phyloP scores from a whole-genome alignment of 2,113 vertebrate genomes.

The Grammomys surdaster region DNA sequence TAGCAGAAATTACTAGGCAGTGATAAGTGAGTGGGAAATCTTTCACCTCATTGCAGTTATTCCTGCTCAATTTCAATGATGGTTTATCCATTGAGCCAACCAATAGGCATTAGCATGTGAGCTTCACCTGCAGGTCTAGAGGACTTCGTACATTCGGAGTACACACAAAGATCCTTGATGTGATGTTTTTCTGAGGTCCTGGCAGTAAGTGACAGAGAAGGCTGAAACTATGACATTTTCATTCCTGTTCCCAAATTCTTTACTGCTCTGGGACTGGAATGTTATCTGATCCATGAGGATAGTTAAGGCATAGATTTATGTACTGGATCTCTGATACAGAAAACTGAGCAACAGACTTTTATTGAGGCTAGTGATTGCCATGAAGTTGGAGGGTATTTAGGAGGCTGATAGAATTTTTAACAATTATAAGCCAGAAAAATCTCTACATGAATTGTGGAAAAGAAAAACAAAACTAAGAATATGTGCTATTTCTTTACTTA shows the following conservation, averaged over 20 bases:
- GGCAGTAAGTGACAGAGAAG: background rate
- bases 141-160: background rate
- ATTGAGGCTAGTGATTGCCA: background rate
- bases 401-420: background rate
- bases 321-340: constrained; percentile 37
- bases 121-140: background rate
- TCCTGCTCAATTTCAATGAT: background rate
- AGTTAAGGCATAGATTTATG: background rate
- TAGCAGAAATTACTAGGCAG: background rate
- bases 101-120: background rate
- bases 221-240: background rate
- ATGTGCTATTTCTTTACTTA: background rate
- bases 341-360: constrained; percentile 28
- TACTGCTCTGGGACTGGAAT: background rate
- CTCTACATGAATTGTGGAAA: background rate
- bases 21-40: background rate
- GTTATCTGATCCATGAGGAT: background rate
- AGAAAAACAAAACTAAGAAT: background rate
- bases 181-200: background rate
- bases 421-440: constrained; percentile 20
- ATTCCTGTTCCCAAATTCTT: background rate
- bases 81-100: background rate
- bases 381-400: background rate
- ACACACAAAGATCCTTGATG: background rate
- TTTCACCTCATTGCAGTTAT: background rate